Percentiles rank a stretch among this genome's conserved stretches.
phyloP scores from a whole-genome alignment of 2,113 vertebrate genomes.

The Balaeniceps rex region DNA sequence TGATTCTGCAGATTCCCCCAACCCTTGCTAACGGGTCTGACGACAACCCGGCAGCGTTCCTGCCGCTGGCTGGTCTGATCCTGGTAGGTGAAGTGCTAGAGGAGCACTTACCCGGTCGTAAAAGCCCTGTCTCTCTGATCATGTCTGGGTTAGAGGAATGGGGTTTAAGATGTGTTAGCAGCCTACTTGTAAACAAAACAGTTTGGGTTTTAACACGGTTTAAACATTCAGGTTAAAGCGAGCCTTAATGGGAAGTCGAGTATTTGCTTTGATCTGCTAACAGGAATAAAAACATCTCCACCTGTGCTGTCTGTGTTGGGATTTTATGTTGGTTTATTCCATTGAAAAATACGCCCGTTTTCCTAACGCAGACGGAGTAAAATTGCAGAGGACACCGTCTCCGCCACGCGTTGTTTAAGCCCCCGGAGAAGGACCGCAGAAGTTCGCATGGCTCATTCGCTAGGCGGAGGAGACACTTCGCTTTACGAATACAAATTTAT shows the following conservation, averaged over 20 bases:
- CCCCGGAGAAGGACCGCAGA: neutral
- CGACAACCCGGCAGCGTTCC: neutral
- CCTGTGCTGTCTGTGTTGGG: neutral
- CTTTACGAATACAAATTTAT: neutral
- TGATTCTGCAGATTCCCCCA: neutral
- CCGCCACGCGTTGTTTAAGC: accelerated
- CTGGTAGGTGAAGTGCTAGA: neutral
- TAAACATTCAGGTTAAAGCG: neutral
- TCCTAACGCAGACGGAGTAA: neutral
- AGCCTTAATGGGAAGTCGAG: neutral
- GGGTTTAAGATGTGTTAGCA: neutral
- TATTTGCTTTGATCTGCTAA: neutral
- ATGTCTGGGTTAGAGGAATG: neutral
- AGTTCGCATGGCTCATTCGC: neutral
- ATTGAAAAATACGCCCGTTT: neutral
- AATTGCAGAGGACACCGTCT: neutral
- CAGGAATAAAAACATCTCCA: neutral
- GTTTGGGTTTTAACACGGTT: neutral
- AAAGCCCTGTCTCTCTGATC: neutral
- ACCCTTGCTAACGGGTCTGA: neutral
- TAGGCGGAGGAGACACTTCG: neutral
- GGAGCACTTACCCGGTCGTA: neutral
- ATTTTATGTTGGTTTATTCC: neutral
- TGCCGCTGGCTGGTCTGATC: neutral
- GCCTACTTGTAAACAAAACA: neutral